These are phyloP conservation scores for Lasius fuliginosus DNA, from an alignment of 2,888 invertebrate genomes.

Conservation along the genomic window DNA sequence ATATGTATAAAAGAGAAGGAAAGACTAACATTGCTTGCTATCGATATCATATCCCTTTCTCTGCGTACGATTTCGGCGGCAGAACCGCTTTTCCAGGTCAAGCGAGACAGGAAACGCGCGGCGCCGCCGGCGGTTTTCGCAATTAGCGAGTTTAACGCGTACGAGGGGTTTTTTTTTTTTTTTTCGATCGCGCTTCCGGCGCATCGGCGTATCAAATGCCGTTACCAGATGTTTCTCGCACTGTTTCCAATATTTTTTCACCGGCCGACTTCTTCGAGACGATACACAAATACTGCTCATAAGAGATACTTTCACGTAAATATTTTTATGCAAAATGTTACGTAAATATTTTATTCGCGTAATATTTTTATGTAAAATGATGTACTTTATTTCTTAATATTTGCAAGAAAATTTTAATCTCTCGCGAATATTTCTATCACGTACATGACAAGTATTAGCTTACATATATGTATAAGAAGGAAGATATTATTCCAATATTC, in stretches of 20 bases:
- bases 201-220: conserved; percentile 12
- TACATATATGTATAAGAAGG: background rate
- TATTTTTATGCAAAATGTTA: no score
- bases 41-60: background rate
- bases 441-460: background rate
- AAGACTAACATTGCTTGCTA: background rate
- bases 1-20: background rate
- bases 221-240: background rate
- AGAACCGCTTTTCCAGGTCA: background rate
- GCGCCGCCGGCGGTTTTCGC: conserved; percentile 75
- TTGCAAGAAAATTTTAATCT: background rate
- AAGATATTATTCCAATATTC: background rate
- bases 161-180: background rate
- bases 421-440: background rate
- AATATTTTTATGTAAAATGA: background rate
- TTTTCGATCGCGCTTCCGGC: background rate
- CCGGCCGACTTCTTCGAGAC: background rate
- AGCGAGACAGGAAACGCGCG: conserved; percentile 44
- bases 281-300: conserved; percentile 23
- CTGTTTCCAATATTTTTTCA: conserved; percentile 23
- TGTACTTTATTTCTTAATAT: background rate
- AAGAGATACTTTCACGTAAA: background rate
- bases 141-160: conserved; percentile 74
- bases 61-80: background rate
- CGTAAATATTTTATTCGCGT: no score